These are phyloP conservation scores for Eupleurogrammus muticus DNA, from an alignment of 2,797 vertebrate genomes.

Conservation along the genomic window DNA sequence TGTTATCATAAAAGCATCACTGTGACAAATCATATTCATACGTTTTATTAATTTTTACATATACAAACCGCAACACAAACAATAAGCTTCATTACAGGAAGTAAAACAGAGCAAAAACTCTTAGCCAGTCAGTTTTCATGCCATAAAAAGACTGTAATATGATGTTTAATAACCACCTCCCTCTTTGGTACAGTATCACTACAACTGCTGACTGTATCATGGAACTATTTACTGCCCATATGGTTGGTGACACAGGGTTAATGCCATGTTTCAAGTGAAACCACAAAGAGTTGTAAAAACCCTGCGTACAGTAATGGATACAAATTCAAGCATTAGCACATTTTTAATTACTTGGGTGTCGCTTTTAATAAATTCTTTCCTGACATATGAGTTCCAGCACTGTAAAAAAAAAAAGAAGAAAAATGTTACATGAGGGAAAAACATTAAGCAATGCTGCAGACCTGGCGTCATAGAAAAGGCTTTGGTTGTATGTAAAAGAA, in stretches of 20 bases:
- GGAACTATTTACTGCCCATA: conserved; percentile 84
- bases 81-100: conserved; percentile 2
- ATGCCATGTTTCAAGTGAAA: conserved; percentile 80
- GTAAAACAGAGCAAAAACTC: not conserved
- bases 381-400: conserved; percentile 70
- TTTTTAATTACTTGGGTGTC: conserved; percentile 80
- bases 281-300: conserved; percentile 78
- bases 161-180: conserved; percentile 35
- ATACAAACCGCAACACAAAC: not conserved
- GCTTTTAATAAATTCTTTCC: conserved; percentile 81
- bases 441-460: conserved; percentile 56
- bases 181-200: conserved; percentile 58
- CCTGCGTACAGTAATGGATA: conserved; percentile 72
- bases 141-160: conserved; percentile 18
- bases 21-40: not conserved
- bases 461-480: conserved; percentile 24
- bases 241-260: conserved; percentile 82
- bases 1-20: not conserved
- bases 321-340: conserved; percentile 83
- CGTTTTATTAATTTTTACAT: not conserved
- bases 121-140: conserved; percentile 21
- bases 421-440: conserved; percentile 63
- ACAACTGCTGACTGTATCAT: conserved; percentile 72
- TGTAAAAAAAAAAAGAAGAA: conserved; percentile 61
- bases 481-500: conserved; percentile 28